Base-by-base conservation (phyloP, 2,113 vertebrate species). In the Gymnocephalus cernua region DNA sequence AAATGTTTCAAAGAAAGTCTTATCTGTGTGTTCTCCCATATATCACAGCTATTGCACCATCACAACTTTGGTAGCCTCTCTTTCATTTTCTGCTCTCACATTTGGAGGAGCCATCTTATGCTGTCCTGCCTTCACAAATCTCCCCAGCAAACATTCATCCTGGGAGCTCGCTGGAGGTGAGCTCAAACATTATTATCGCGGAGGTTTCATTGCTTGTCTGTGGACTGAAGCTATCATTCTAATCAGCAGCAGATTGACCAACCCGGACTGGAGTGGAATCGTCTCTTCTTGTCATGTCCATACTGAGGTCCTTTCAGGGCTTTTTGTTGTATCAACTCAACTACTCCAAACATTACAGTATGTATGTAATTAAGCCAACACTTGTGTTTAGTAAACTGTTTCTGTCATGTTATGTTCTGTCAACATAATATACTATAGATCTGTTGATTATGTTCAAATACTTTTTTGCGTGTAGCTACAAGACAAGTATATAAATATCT, bases 21-120 rank as follows among this genome's bases (percentile, higher is more conserved):
- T 25, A 61, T 72, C 53, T 27, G 41, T 54, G 63, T 62, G 4
- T 80, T 80, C 65, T 83, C 86, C 79, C 77, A 73, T 9, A 14
- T 87, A 83, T 80, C 76, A 63, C 6, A 75, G 73, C 70, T 50
- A 48, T 81, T 89, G 77, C 74, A 73, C 69, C 84, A 76, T 83
- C 74, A 48, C 25, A 27, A n/a, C 56, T 19, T 41, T 16, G 21
- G 29, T 15, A 11, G 32, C 32, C 53, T 6, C 56, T 72, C 54
- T 70, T 72, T 74, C 54, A 23, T 59, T 75, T 69, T 27, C 2
- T 11, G 44, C 76, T 61, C 50, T 74, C 59, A n/a, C 64, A 79
- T 69, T 85, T 64, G 72, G 53, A 57, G 27, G 44, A 81, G 62
- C 56, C 35, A 44, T 70, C 27, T 74, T 14, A 44, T n/a, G 44